Evolutionary conservation across 1,140 invertebrate genomes (phyloP), one percentile per base, ranked within the genome.

Genomic region (Drosophila ironensis): DNA sequence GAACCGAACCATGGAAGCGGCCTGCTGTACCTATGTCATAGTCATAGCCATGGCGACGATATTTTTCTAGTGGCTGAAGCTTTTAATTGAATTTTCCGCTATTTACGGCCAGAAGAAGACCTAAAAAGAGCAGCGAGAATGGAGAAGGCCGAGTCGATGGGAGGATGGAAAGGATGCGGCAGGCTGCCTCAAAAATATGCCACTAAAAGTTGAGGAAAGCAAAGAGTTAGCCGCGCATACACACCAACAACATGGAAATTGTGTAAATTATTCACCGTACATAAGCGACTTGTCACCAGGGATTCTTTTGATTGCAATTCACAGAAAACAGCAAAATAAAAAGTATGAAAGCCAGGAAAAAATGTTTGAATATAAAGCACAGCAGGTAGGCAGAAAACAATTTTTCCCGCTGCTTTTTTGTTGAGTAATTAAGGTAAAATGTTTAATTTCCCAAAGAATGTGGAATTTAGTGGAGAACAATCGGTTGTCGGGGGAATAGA

Each of bases 11-110:
- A n/a, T n/a, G n/a, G n/a, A n/a, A n/a, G n/a, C 41, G n/a, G 46
- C 35, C 67, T 61, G 64, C 67, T 52, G 63, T 81, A 72, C 77
- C 76, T 72, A 81, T 82, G 77, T 81, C 77, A 81, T 72, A 81
- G 77, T 54, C 77, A 66, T 77, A 76, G 78, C 69, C 78, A 82
- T 82, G 78, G 78, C 78, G 73, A 84, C 78, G 78, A 82, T 82
- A 82, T 84, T 82, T 82, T 82, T 82, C 78, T 82, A 82, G 78
- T 82, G 78, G 78, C 78, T 82, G 78, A 84, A 84, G 78, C 78
- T 84, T 82, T 82, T 82, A 82, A 82, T 82, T 82, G 78, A 82
- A 82, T 82, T 84, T 82, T 82, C 72, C 78, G 78, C 78, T 84
- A 82, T 82, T 82, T 82, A 82, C 78, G 73, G 52, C 44, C 52